Conservation (phyloP, 1,140 invertebrate genomes). For the Bombus waltoni region DNA sequence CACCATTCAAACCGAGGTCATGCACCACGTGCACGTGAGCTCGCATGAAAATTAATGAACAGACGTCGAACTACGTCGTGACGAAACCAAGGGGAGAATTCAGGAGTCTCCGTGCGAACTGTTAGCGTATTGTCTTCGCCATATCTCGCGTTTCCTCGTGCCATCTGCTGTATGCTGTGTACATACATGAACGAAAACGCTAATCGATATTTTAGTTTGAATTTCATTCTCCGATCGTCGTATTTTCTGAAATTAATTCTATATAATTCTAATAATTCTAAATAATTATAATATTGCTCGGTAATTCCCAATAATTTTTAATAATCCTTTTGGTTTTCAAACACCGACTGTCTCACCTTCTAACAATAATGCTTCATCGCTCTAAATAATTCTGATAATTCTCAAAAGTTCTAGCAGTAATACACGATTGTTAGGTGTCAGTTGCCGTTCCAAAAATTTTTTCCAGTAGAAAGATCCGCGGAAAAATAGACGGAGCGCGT, state of each 20-base stretch:
- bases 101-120: not conserved
- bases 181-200: not conserved
- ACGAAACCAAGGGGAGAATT: not conserved
- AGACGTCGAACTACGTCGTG: not conserved
- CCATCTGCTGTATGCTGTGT: not conserved
- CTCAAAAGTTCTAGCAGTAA: too few species aligned
- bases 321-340: too few species aligned
- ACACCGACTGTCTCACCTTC: too few species aligned
- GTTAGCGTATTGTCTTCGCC: not conserved
- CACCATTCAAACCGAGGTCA: constrained; percentile 58
- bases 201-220: not conserved
- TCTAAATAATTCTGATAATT: too few species aligned
- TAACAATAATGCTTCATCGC: too few species aligned
- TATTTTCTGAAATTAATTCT: not conserved
- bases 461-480: not conserved
- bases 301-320: too few species aligned
- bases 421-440: too few species aligned
- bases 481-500: not conserved
- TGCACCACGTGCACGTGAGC: constrained; percentile 53
- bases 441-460: not conserved
- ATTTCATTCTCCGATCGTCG: not conserved
- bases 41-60: constrained; percentile 62
- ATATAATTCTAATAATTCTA: too few species aligned
- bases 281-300: too few species aligned
- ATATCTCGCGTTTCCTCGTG: not conserved